phyloP scores from a whole-genome alignment of 2,113 vertebrate genomes.

The Bolborhynchus lineola region DNA sequence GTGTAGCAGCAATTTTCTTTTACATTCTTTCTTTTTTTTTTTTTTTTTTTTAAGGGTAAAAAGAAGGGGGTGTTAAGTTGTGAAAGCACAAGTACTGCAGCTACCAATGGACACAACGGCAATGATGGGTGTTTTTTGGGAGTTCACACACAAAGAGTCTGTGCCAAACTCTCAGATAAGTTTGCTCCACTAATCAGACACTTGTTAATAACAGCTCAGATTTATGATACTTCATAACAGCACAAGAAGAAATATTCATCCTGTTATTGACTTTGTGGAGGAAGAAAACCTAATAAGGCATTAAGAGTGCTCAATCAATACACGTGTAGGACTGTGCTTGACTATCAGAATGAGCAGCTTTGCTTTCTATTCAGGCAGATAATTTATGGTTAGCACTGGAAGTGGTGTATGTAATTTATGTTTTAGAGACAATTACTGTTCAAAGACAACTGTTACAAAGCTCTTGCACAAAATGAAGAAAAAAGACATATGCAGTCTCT shows the following conservation, averaged over 20 bases:
- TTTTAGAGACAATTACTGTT: constrained; percentile 44
- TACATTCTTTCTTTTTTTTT: too few relatives aligned
- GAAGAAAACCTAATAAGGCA: constrained; percentile 62
- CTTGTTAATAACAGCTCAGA: constrained; percentile 46
- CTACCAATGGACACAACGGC: neutral
- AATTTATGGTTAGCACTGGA: constrained; percentile 48
- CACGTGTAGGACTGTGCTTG: neutral
- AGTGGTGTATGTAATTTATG: constrained; percentile 57
- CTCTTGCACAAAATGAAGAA: neutral
- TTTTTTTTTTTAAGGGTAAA: neutral
- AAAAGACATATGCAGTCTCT: neutral
- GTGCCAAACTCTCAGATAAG: neutral
- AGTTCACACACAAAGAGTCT: neutral
- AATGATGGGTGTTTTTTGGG: neutral
- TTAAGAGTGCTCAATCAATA: constrained; percentile 58
- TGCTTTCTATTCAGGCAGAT: constrained; percentile 33
- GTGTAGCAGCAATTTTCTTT: neutral
- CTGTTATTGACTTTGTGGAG: constrained; percentile 47
- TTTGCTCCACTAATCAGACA: neutral
- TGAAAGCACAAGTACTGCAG: neutral
- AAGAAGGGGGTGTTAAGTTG: neutral
- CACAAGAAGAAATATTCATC: constrained; percentile 47
- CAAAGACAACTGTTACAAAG: neutral
- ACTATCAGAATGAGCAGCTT: constrained; percentile 39
- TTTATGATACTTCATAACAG: constrained; percentile 46